These are phyloP conservation scores for Rhea americana DNA, from an alignment of 2,113 vertebrate genomes.

Conservation along the genomic window DNA sequence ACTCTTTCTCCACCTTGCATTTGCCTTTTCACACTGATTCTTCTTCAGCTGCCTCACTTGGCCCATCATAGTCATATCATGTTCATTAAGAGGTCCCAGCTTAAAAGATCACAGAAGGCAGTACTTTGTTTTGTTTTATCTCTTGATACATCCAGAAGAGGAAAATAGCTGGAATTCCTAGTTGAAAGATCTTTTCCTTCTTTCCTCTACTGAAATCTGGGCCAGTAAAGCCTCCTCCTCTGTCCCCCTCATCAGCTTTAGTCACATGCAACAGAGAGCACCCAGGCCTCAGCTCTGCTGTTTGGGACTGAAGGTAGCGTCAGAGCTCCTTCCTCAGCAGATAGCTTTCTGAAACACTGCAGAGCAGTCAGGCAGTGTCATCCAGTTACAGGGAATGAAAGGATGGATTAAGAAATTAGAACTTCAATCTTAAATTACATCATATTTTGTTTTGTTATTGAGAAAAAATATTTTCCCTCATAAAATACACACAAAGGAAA, in stretches of 20 bases:
- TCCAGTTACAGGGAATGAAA: not conserved
- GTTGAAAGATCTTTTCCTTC: not conserved
- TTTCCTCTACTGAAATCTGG: not conserved
- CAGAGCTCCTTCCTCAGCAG: not conserved
- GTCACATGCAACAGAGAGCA: not conserved
- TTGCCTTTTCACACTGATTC: not conserved
- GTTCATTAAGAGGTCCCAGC: not conserved
- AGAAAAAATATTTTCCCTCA: not conserved
- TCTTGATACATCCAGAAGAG: not conserved
- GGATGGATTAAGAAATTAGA: not conserved
- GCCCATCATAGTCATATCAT: not conserved
- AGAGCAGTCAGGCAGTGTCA: not conserved
- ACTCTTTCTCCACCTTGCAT: not conserved
- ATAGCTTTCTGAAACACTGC: not conserved
- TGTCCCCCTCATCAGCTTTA: not conserved
- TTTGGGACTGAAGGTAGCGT: not conserved
- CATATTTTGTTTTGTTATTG: not conserved
- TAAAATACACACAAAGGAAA: not conserved
- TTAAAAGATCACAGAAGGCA: not conserved
- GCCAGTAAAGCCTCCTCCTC: not conserved
- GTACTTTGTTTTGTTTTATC: not conserved
- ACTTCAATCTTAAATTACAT: not conserved
- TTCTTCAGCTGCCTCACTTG: not conserved
- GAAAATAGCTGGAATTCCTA: not conserved
- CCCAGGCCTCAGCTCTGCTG: not conserved